These are phyloP conservation scores for Malaclemys terrapin DNA, from an alignment of 2,113 vertebrate genomes.

Conservation along the genomic window DNA sequence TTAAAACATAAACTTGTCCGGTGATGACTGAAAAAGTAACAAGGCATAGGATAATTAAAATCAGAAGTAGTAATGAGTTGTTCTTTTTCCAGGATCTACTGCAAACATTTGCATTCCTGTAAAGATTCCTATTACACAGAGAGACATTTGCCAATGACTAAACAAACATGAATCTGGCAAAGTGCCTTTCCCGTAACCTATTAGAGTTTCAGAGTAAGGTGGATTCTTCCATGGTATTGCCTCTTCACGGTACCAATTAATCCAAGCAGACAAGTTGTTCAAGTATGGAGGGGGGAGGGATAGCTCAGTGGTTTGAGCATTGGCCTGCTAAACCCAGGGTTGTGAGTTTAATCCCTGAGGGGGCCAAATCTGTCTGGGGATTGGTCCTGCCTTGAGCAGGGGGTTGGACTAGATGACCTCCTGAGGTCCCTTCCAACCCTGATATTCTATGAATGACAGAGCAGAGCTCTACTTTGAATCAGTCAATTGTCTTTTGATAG, in stretches of 20 bases:
- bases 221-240: background rate
- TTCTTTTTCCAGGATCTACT: background rate
- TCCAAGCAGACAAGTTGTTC: background rate
- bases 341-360: no score
- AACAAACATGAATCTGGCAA: background rate
- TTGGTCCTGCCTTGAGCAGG: no score
- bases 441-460: background rate
- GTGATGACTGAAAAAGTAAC: background rate
- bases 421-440: no score
- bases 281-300: background rate
- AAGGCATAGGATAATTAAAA: background rate
- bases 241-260: background rate
- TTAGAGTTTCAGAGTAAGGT: fast-evolving
- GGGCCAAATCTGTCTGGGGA: no score
- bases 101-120: background rate
- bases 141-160: background rate
- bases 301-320: no score
- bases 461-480: background rate
- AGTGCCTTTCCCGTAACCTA: fast-evolving
- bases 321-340: no score
- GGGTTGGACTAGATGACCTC: no score
- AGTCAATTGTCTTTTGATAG: background rate
- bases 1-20: background rate
- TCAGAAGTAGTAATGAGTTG: background rate
- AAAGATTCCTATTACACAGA: background rate